These are phyloP conservation scores for Cyclura pinguis DNA, from an alignment of 2,797 vertebrate genomes.

Conservation along the genomic window DNA sequence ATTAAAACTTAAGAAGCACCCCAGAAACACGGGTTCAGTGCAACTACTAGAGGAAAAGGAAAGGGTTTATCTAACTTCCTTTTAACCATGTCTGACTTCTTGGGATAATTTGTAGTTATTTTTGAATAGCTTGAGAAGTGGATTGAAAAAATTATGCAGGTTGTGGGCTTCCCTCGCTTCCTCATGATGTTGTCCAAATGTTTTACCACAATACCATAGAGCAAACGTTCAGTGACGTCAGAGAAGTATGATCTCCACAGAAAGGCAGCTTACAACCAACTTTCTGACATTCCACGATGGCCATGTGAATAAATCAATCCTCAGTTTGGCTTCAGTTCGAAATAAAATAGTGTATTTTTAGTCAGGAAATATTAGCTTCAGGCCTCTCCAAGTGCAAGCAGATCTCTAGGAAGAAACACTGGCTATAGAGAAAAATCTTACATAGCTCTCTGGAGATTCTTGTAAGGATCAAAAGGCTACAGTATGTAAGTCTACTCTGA, in stretches of 20 bases:
- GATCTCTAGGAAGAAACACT: background rate
- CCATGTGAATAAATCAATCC: background rate
- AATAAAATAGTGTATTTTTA: background rate
- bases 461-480: background rate
- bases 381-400: background rate
- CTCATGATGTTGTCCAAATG: background rate
- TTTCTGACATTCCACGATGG: background rate
- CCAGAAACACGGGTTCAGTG: background rate
- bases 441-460: background rate
- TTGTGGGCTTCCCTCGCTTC: no score
- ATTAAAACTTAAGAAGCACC: background rate
- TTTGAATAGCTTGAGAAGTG: background rate
- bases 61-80: background rate
- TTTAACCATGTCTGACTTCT: background rate
- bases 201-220: background rate
- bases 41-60: background rate
- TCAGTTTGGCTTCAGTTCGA: background rate
- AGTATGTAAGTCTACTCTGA: background rate
- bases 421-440: background rate
- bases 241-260: no score
- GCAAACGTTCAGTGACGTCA: no score
- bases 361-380: background rate
- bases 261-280: background rate
- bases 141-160: background rate
- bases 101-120: no score